These are phyloP conservation scores for Homalodisca vitripennis DNA, from an alignment of 1,140 invertebrate species.

Conservation along the genomic window DNA sequence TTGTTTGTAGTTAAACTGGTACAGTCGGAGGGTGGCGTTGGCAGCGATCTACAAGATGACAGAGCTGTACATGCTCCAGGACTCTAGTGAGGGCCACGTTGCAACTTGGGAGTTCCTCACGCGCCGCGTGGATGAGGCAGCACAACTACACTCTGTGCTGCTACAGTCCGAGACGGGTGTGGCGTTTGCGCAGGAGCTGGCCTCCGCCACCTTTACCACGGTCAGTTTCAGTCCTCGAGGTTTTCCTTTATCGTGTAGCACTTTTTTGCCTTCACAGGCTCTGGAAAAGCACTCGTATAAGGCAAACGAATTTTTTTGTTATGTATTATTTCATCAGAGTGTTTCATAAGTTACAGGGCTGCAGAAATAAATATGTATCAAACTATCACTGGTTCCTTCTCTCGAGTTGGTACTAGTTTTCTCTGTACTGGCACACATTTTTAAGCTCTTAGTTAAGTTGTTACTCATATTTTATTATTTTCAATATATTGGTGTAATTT, in stretches of 20 bases:
- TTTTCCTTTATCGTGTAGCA: neutral
- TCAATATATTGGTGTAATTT: too few relatives aligned
- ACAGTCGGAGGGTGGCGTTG: slow-evolving; percentile 76
- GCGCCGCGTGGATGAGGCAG: slow-evolving; percentile 69
- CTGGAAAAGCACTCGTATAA: neutral
- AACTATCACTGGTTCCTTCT: neutral
- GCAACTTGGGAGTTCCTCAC: slow-evolving; percentile 81
- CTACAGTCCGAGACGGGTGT: slow-evolving; percentile 53
- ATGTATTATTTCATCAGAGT: neutral
- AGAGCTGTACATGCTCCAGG: slow-evolving; percentile 87
- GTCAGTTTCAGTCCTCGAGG: slow-evolving; percentile 50
- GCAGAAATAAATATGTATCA: slow-evolving; percentile 24
- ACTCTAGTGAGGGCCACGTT: slow-evolving; percentile 66
- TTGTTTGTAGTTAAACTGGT: slow-evolving; percentile 81
- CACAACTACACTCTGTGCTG: slow-evolving; percentile 49
- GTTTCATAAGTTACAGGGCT: neutral
- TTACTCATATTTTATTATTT: too few relatives aligned
- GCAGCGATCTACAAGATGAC: slow-evolving; percentile 85
- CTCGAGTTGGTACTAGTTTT: neutral
- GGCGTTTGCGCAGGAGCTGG: slow-evolving; percentile 52
- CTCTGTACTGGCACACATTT: too few relatives aligned
- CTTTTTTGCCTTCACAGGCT: neutral
- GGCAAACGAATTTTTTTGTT: neutral
- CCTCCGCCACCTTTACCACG: slow-evolving; percentile 55
- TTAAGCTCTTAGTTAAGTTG: too few relatives aligned